Conservation (phyloP, 2,113 vertebrate genomes). For the Tachysurus vachellii region DNA sequence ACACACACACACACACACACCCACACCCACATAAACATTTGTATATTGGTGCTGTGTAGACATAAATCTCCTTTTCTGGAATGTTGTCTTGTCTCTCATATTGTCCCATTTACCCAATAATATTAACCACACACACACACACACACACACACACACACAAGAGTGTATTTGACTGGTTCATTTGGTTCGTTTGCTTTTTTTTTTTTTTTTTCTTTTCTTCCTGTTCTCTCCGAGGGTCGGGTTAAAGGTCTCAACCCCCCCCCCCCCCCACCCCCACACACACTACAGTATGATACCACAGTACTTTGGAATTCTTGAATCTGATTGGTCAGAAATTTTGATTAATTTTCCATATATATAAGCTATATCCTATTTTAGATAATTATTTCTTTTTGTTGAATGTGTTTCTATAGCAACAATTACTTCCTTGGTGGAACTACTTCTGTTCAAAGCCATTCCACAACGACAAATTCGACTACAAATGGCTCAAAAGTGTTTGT, state of each 20-base stretch:
- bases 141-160: not conserved
- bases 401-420: not conserved
- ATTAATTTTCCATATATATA: not conserved
- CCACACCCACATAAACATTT: conserved; percentile 12
- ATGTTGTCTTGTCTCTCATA: not conserved
- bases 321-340: not conserved
- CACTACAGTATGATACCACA: not conserved
- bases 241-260: not conserved
- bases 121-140: not conserved
- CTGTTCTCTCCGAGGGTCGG: not conserved
- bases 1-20: not conserved
- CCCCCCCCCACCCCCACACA: too few relatives aligned
- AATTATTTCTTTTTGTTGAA: not conserved
- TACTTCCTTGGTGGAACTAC: not conserved
- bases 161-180: not conserved
- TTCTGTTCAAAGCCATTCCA: not conserved
- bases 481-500: not conserved
- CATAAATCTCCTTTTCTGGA: conserved; percentile 14
- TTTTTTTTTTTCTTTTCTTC: not conserved
- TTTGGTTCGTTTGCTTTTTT: too few relatives aligned
- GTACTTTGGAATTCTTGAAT: not conserved
- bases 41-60: conserved; percentile 32
- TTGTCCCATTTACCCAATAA: conserved; percentile 19
- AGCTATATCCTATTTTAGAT: not conserved
- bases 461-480: not conserved